Evolutionary conservation across 2,888 invertebrate genomes (phyloP), one percentile per base, ranked within the genome.

Genomic region (Erebia epiphron): DNA sequence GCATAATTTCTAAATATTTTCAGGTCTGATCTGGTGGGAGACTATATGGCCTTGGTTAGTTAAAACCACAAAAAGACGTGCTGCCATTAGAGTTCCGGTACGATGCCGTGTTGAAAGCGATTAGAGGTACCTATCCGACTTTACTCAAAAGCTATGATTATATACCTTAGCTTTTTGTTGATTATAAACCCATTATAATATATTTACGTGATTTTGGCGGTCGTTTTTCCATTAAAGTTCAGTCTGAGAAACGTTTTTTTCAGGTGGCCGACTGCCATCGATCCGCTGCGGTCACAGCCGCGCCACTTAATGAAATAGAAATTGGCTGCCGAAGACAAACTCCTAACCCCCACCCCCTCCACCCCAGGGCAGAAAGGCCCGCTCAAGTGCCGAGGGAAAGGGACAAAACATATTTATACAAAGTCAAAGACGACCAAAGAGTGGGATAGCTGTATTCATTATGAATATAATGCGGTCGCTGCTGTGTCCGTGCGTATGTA

Each of bases 401-500:
- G 80, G 93, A 93, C 88, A 84, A 88, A 92, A 90, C 88, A 92
- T 93, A 90, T 92, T 92, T 92, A 92, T 92, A 91, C 91, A 91
- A 92, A 92, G 92, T 91, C 90, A 91, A 93, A 92, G 92, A 92
- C 91, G 91, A 85, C 88, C 85, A 84, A 81, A 85, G 92, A 93
- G 92, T 91, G 89, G 92, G 92, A 93, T 88, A 88, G 92, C 91
- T 90, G 89, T 93, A 93, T 92, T 92, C 92, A 92, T 92, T 92
- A 92, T 92, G 92, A 92, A 92, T 92, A 92, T 92, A 92, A 92
- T 91, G 92, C 87, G 90, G 91, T 91, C 83, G 85, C 87, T 86
- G 83, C 81, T 89, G 90, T 92, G 92, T 91, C 89, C 86, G 92
- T 91, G 90, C 86, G 88, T 89, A 82, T 84, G 82, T 79, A 90